These are phyloP conservation scores for Rotaria sp. DNA, from an alignment of 2,888 invertebrate genomes.

Conservation along the genomic window DNA sequence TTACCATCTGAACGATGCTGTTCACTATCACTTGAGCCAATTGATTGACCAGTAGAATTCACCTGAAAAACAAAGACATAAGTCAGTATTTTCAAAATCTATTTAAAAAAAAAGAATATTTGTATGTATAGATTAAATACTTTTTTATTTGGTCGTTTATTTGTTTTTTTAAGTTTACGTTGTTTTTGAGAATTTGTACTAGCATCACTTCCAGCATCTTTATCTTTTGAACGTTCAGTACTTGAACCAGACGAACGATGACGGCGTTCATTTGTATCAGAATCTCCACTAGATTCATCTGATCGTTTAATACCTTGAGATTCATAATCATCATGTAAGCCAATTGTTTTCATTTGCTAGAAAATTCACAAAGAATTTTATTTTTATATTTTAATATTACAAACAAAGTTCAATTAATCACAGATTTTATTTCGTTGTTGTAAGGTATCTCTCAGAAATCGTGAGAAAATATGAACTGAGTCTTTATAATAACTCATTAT, in stretches of 20 bases:
- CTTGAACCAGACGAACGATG: constrained; percentile 12
- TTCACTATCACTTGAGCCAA: constrained; percentile 30
- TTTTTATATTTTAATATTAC: no score
- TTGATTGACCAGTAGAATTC: constrained; percentile 25
- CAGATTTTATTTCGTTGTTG: no score
- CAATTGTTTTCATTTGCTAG: constrained; percentile 26
- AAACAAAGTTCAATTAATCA: no score
- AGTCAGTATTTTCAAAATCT: no score
- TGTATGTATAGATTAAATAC: constrained; percentile 42
- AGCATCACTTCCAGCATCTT: background rate
- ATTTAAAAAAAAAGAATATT: background rate
- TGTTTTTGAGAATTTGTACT: constrained; percentile 14
- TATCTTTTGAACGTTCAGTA: background rate
- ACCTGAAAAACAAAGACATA: constrained; percentile 6
- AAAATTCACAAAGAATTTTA: no score
- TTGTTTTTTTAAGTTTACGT: constrained; percentile 42
- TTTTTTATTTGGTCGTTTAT: constrained; percentile 43
- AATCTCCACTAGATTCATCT: background rate
- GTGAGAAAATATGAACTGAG: no score
- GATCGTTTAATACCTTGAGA: constrained; percentile 7
- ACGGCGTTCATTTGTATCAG: background rate
- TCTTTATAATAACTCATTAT: no score
- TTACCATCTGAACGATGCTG: constrained; percentile 15
- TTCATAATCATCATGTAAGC: constrained; percentile 30
- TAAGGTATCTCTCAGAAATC: no score